phyloP scores from a whole-genome alignment of 2,888 invertebrate species.

The Amphipyra tragopoginis region DNA sequence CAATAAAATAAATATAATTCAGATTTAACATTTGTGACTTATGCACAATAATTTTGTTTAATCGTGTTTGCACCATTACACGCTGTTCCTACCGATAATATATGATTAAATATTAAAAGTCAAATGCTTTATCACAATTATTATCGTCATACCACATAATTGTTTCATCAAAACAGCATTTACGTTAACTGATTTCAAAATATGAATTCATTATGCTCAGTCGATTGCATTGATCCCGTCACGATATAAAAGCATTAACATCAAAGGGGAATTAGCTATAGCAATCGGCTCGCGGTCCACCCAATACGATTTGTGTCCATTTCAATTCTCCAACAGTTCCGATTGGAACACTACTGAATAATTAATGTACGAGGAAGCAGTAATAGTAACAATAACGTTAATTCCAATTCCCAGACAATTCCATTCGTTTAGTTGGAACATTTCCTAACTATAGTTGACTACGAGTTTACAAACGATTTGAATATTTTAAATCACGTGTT shows the following conservation, averaged over 20 bases:
- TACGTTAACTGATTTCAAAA: constrained; percentile 36
- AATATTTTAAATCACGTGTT: not conserved
- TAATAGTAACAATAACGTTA: constrained; percentile 30
- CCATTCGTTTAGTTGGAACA: constrained; percentile 20
- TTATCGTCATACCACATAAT: not conserved
- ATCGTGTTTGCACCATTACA: too few species aligned
- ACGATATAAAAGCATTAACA: constrained; percentile 47
- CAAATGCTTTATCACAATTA: not conserved
- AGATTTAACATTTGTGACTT: too few species aligned
- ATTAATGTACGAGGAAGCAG: constrained; percentile 35
- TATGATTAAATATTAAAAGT: not conserved
- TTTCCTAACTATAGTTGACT: constrained; percentile 38
- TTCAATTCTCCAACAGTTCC: constrained; percentile 36
- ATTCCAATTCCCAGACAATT: constrained; percentile 23
- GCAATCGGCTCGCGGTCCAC: constrained; percentile 22
- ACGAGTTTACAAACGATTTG: constrained; percentile 16
- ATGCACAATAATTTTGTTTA: too few species aligned
- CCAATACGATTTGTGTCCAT: constrained; percentile 42
- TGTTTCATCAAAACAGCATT: constrained; percentile 21
- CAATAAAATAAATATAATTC: too few species aligned
- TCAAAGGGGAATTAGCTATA: constrained; percentile 49
- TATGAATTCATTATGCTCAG: constrained; percentile 43
- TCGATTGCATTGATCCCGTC: constrained; percentile 47
- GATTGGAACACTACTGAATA: constrained; percentile 37
- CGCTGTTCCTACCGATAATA: too few species aligned